Evolutionary conservation across 2,888 invertebrate genomes (phyloP).

Genomic region (Cartodere bifasciata): DNA sequence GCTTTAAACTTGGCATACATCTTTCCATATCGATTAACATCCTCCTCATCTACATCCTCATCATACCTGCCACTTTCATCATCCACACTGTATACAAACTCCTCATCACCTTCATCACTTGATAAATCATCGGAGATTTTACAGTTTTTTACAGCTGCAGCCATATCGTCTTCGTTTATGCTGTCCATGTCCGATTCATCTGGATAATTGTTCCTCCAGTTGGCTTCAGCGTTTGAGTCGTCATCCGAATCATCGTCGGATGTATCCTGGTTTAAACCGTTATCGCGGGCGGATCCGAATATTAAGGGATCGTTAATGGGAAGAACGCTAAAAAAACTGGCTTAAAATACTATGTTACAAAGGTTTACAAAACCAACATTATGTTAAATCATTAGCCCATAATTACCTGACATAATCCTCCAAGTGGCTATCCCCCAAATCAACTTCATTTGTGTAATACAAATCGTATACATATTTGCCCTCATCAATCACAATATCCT

Average conservation of each 20-base stretch:
- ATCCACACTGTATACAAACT: constrained; percentile 34
- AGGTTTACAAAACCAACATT: constrained; percentile 5
- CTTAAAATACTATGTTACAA: constrained; percentile 10
- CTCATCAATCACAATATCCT: constrained; percentile 13
- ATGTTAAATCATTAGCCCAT: not conserved
- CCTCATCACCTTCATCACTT: constrained; percentile 32
- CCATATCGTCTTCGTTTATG: constrained; percentile 49
- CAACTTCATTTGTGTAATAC: constrained; percentile 43
- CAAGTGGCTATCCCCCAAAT: constrained; percentile 33
- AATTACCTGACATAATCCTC: constrained; percentile 32
- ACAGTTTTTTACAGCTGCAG: constrained; percentile 40
- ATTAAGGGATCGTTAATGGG: constrained; percentile 34
- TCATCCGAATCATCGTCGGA: constrained; percentile 43
- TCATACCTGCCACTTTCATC: constrained; percentile 30
- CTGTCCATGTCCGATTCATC: constrained; percentile 42
- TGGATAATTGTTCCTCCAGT: constrained; percentile 69
- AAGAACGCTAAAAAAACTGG: constrained; percentile 28
- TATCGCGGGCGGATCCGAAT: constrained; percentile 26
- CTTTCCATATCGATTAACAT: constrained; percentile 48
- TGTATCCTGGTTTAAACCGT: constrained; percentile 27
- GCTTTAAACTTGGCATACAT: constrained; percentile 58
- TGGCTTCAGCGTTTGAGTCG: constrained; percentile 69
- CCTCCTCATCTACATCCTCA: constrained; percentile 35
- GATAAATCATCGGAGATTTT: constrained; percentile 28
- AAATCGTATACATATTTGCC: constrained; percentile 47